Evolutionary conservation across 2,888 invertebrate species (phyloP).

Genomic region (Hirtodrosophila trivittata): DNA sequence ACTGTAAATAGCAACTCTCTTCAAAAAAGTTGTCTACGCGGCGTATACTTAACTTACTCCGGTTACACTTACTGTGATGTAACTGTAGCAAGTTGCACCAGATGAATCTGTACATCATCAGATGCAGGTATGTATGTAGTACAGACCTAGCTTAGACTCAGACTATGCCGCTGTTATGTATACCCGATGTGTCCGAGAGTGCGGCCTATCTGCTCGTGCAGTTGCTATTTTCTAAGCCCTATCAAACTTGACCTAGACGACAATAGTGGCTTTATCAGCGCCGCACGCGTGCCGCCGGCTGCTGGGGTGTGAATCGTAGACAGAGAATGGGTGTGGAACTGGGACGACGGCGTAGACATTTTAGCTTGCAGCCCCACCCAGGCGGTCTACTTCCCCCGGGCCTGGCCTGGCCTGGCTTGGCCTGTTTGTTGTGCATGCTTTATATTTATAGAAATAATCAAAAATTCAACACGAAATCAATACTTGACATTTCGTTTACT

Average conservation of each 20-base stretch:
- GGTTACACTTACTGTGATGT: too few species aligned
- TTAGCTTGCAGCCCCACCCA: too few species aligned
- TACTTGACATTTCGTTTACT: slow-evolving; percentile 66
- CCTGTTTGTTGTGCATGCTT: slow-evolving; percentile 12
- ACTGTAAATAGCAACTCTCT: too few species aligned
- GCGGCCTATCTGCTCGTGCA: slow-evolving; percentile 3
- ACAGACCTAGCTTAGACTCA: too few species aligned
- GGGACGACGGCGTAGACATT: slow-evolving; percentile 1
- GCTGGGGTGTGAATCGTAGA: slow-evolving; percentile 27
- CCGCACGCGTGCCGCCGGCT: slow-evolving; percentile 59
- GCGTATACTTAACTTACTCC: too few species aligned
- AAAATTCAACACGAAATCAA: slow-evolving; percentile 75
- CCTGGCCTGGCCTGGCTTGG: background rate
- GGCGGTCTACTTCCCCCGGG: slow-evolving; percentile 10
- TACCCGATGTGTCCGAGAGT: too few species aligned
- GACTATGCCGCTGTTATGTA: background rate
- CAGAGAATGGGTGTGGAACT: slow-evolving; percentile 3
- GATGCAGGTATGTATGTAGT: too few species aligned
- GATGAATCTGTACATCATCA: too few species aligned
- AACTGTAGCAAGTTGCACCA: too few species aligned
- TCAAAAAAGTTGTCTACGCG: too few species aligned
- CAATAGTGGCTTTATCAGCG: slow-evolving; percentile 56
- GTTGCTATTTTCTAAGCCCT: too few species aligned
- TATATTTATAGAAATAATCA: slow-evolving; percentile 74
- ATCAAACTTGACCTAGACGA: slow-evolving; percentile 68